phyloP scores from a whole-genome alignment of 2,888 invertebrate genomes.

The Bibio marci region DNA sequence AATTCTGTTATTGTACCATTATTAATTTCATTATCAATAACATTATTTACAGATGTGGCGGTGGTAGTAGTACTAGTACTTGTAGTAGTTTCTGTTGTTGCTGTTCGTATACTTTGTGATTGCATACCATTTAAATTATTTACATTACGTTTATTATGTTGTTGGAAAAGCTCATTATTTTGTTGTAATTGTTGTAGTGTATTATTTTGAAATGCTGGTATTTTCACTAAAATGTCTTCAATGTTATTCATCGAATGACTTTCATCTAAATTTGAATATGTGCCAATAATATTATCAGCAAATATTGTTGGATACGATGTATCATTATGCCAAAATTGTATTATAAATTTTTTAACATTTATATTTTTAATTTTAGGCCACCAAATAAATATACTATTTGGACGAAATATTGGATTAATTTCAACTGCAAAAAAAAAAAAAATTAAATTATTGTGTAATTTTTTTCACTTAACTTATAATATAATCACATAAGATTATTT shows the following conservation, averaged over 20 bases:
- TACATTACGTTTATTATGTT: neutral
- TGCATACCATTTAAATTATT: neutral
- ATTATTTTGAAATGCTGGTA: conserved; percentile 7
- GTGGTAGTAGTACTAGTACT: conserved; percentile 13
- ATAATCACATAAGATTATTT: neutral
- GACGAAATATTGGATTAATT: conserved; percentile 8
- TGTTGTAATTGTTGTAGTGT: too few species aligned
- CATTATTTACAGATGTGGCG: conserved; percentile 8
- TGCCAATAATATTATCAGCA: conserved; percentile 10
- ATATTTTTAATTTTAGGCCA: conserved; percentile 9
- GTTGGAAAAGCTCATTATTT: too few species aligned
- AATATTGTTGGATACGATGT: conserved; percentile 9
- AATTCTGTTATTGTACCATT: conserved; percentile 13
- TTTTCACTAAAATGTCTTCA: conserved; percentile 9
- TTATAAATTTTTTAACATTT: conserved; percentile 8
- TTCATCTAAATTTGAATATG: conserved; percentile 7
- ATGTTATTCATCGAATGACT: conserved; percentile 9
- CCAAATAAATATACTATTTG: conserved; percentile 12
- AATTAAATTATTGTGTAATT: conserved; percentile 1
- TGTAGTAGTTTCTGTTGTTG: conserved; percentile 2
- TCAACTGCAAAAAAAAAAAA: conserved; percentile 7
- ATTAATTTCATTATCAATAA: too few species aligned
- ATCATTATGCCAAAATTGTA: conserved; percentile 12
- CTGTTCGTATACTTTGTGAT: neutral
- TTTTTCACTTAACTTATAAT: too few species aligned